Conservation (phyloP, 2,888 invertebrate genomes). For the Pristionchus maxplancki region DNA sequence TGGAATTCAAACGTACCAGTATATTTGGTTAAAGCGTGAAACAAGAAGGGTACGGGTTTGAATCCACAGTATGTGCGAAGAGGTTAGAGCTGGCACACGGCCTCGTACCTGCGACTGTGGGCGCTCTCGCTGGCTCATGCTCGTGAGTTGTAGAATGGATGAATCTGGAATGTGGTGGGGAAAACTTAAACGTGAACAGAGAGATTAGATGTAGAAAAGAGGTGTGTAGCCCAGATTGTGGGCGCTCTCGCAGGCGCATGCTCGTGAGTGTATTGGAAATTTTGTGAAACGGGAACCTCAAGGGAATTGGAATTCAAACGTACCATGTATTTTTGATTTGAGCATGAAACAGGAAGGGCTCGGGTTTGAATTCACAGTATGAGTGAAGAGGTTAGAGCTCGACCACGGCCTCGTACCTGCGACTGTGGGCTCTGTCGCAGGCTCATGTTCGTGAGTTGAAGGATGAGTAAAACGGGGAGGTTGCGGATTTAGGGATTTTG, state of each 20-base stretch:
- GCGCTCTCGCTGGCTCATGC: constrained; percentile 77
- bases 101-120: constrained; percentile 78
- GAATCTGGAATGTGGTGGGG: no score
- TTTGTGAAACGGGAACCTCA: no score
- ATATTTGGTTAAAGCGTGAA: background rate
- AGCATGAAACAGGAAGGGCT: background rate
- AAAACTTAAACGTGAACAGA: no score
- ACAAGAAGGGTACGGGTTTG: background rate
- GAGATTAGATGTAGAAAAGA: no score
- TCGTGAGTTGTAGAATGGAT: no score
- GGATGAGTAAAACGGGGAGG: no score
- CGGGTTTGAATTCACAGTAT: background rate
- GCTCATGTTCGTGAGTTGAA: no score
- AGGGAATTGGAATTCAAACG: background rate
- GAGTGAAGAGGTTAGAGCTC: no score
- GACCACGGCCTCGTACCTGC: constrained; percentile 78
- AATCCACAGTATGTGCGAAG: no score
- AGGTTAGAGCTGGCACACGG: constrained; percentile 78
- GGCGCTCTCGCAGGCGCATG: constrained; percentile 77
- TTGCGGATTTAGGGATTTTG: no score
- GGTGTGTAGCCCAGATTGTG: no score
- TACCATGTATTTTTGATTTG: background rate
- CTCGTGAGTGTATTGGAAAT: constrained; percentile 62
- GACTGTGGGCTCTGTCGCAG: constrained; percentile 77
- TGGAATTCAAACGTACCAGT: background rate